A percentile compares a stretch with the other conserved stretches of the same genome.
These are phyloP conservation scores for Yasuhikotakia modesta DNA, from an alignment of 2,797 vertebrate genomes.

Conservation along the genomic window DNA sequence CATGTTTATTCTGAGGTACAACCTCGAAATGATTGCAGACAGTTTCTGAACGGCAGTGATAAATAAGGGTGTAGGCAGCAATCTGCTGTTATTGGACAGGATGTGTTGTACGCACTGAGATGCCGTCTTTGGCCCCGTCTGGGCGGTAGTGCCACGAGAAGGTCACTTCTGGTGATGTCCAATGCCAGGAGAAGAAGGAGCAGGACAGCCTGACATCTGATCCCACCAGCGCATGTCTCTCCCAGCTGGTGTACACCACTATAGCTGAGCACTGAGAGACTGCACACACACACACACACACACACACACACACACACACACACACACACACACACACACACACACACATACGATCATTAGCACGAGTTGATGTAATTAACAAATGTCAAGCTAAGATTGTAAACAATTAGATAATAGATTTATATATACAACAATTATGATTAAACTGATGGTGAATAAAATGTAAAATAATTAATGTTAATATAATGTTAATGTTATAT, in stretches of 20 bases:
- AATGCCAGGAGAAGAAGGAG: slow-evolving; percentile 82
- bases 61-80: neutral
- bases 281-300: slow-evolving; percentile 58
- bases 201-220: slow-evolving; percentile 79
- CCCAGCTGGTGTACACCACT: slow-evolving; percentile 80
- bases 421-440: too few species aligned
- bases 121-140: slow-evolving; percentile 74
- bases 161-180: slow-evolving; percentile 79
- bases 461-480: too few species aligned
- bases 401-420: too few species aligned
- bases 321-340: too few species aligned
- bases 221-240: slow-evolving; percentile 77
- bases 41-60: neutral
- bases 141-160: slow-evolving; percentile 81
- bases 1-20: neutral
- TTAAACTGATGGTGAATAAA: too few species aligned
- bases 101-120: slow-evolving; percentile 68
- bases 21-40: neutral
- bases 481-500: too few species aligned
- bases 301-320: too few species aligned
- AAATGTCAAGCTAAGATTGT: neutral
- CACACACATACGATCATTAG: too few species aligned
- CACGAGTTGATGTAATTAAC: neutral
- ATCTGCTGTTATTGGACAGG: neutral
- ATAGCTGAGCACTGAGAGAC: slow-evolving; percentile 76